Conservation (phyloP, 2,113 vertebrate species). For the Archilochus colubris region DNA sequence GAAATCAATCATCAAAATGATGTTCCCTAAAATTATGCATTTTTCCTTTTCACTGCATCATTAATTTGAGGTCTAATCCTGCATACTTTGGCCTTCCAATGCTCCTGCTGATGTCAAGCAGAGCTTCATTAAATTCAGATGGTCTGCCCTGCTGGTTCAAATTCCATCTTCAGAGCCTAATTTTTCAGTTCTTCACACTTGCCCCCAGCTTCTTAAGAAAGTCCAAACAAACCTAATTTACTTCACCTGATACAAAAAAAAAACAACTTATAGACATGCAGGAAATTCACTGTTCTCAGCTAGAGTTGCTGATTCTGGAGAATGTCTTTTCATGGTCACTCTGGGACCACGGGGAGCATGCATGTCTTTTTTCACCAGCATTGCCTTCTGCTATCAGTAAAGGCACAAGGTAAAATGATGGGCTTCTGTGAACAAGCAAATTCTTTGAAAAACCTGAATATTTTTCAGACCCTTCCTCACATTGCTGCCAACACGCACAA, state of each 20-base stretch:
- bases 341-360: background rate
- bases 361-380: background rate
- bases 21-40: constrained; percentile 56
- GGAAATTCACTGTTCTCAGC: background rate
- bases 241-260: background rate
- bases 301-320: background rate
- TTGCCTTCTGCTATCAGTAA: background rate
- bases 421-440: background rate
- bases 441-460: background rate
- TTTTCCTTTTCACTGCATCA: constrained; percentile 60
- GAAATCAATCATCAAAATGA: constrained; percentile 67
- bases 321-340: background rate
- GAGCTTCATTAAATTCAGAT: constrained; percentile 39
- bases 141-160: constrained; percentile 10
- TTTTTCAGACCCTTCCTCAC: background rate
- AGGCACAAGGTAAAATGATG: background rate
- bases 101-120: constrained; percentile 17
- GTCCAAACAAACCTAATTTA: background rate
- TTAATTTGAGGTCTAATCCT: constrained; percentile 47
- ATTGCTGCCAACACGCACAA: background rate
- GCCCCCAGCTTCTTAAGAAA: background rate
- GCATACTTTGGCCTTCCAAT: background rate
- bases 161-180: background rate
- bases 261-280: background rate
- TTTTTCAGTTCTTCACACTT: background rate